phyloP scores from a whole-genome alignment of 2,113 vertebrate species.

The Triplophysa siluroides region DNA sequence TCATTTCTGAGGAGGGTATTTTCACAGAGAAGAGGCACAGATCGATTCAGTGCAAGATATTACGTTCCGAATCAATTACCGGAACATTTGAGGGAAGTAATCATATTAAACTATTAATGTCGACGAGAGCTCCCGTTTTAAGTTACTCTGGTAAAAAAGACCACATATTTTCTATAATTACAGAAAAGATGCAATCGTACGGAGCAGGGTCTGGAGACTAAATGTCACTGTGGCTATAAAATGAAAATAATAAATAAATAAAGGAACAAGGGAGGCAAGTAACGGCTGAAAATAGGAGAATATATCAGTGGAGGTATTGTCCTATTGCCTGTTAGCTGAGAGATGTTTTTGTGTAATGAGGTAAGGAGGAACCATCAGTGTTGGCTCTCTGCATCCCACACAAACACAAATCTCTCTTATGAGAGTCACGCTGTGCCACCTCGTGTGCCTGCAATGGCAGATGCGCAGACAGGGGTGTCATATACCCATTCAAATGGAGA shows the following conservation, averaged over 20 bases:
- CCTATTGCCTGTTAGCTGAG: slow-evolving; percentile 48
- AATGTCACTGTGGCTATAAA: slow-evolving; percentile 33
- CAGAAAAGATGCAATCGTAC: slow-evolving; percentile 5
- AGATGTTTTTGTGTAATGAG: slow-evolving; percentile 57
- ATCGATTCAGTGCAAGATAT: slow-evolving; percentile 39
- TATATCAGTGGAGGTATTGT: slow-evolving; percentile 36
- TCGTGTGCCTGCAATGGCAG: slow-evolving; percentile 40
- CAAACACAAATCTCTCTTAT: slow-evolving; percentile 43
- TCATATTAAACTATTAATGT: slow-evolving; percentile 17
- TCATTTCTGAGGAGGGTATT: slow-evolving; percentile 5
- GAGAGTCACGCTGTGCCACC: slow-evolving; percentile 40
- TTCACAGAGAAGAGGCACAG: slow-evolving; percentile 2
- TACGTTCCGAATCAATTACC: slow-evolving; percentile 45
- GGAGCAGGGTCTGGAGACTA: slow-evolving; percentile 20
- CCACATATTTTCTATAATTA: slow-evolving; percentile 36
- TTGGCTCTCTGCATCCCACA: slow-evolving; percentile 37
- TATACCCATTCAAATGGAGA: slow-evolving; percentile 30
- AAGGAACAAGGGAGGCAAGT: neutral
- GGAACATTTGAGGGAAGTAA: slow-evolving; percentile 32
- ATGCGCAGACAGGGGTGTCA: slow-evolving; percentile 44
- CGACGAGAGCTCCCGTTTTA: slow-evolving; percentile 18
- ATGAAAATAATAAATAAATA: slow-evolving; percentile 31
- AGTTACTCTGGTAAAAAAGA: neutral
- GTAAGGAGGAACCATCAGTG: slow-evolving; percentile 48
- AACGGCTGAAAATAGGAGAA: slow-evolving; percentile 32